Percentiles rank a stretch among this genome's conserved stretches.
phyloP scores from a whole-genome alignment of 1,140 invertebrate species.

The Bursaphelenchus mucronatus region DNA sequence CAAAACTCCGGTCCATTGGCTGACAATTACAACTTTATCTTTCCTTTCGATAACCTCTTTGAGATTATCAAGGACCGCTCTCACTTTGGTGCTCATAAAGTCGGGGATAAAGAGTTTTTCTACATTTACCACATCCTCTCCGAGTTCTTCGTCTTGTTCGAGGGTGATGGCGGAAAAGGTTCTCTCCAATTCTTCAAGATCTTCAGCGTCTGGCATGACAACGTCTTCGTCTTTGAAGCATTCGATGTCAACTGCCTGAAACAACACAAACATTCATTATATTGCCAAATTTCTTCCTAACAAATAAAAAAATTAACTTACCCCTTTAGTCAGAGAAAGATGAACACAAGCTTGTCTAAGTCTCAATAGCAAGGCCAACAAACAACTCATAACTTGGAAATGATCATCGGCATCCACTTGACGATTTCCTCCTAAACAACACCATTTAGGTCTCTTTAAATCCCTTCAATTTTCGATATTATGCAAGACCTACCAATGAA shows the following conservation, averaged over 20 bases:
- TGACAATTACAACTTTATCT: constrained; percentile 42
- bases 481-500: constrained; percentile 29
- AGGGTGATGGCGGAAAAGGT: neutral
- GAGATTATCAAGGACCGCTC: constrained; percentile 26
- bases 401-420: constrained; percentile 36
- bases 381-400: constrained; percentile 43
- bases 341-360: constrained; percentile 54
- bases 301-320: constrained; percentile 23
- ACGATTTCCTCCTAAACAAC: constrained; percentile 29
- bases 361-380: constrained; percentile 48
- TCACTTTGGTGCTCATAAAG: constrained; percentile 34
- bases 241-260: constrained; percentile 28
- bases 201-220: constrained; percentile 39
- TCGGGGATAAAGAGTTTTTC: constrained; percentile 28
- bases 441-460: neutral
- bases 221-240: constrained; percentile 46
- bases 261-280: constrained; percentile 18
- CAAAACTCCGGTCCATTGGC: constrained; percentile 41
- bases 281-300: neutral
- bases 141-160: constrained; percentile 23
- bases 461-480: neutral
- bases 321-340: constrained; percentile 41
- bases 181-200: constrained; percentile 9
- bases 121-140: neutral
- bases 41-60: constrained; percentile 22